phyloP scores from a whole-genome alignment of 2,113 vertebrate genomes.

The Eclectus roratus region DNA sequence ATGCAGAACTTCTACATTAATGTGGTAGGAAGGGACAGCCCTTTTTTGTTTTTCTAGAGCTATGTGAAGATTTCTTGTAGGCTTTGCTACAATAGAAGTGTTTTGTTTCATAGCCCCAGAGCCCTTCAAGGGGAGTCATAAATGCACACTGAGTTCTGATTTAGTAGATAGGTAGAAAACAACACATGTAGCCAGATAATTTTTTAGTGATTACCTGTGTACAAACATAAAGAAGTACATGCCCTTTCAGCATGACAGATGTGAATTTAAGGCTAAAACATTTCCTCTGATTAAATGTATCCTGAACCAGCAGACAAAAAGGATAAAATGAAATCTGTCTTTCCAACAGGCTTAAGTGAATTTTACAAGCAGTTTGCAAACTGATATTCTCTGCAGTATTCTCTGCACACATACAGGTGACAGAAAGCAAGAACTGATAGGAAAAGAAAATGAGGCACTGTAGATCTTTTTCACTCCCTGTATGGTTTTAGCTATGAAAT shows the following conservation, averaged over 20 bases:
- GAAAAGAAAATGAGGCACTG: not conserved
- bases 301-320: not conserved
- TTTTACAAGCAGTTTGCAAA: not conserved
- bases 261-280: not conserved
- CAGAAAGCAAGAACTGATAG: not conserved
- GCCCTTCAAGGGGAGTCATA: not conserved
- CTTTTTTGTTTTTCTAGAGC: not conserved
- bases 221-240: not conserved
- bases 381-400: not conserved
- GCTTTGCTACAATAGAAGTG: not conserved
- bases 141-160: slow-evolving; percentile 9
- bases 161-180: not conserved
- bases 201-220: not conserved
- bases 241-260: not conserved
- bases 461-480: not conserved
- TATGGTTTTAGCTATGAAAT: not conserved
- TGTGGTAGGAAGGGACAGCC: not conserved
- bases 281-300: not conserved
- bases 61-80: not conserved
- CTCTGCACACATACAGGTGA: not conserved
- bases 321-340: not conserved
- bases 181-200: not conserved
- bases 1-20: not conserved
- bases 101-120: slow-evolving; percentile 15
- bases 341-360: not conserved